Base-by-base conservation (phyloP, 35 echinoderm and acorn worm species). In the Anneissia japonica region DNA sequence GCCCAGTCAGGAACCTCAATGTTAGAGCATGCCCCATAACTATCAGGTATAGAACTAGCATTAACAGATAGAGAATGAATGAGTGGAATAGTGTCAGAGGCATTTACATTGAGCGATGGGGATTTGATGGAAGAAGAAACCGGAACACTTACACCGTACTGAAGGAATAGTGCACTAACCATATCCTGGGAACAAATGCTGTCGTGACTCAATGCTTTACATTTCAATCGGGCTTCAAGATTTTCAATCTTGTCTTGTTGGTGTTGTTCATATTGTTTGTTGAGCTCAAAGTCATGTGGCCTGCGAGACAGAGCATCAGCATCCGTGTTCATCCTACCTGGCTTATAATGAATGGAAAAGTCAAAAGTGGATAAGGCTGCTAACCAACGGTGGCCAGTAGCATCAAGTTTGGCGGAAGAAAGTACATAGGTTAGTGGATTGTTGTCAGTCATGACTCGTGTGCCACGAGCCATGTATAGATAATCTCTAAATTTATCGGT, bases 401-500 rank as follows among this genome's bases (percentile, higher is more conserved):
- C 73, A 26, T 75, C 73, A 5, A 75, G 73, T 26, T 75, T 75
- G 4, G 73, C 73, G 4, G 73, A 7, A 7, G 73, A 30, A 7
- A 30, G 26, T 5, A 75, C 73, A 75, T 75, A 75, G 40, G 40
- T 43, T 14, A 43, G 40, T 4, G 40, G 40, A 14, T 43, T 43
- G 40, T 43, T 43, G 40, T 43, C 40, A 14, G 40, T 43, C 40
- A 43, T 43, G 40, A 43, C 40, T 6, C 40, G 40, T 43, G 40
- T 43, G 14, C 40, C 40, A 43, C 40, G n/a, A 13, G 88, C 88
- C 43, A 85, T 87, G 29, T 77, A 82, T 30, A 91, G 37, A 32
- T 91, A 91, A 32, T 88, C 79, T 38, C 80, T 38, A 35, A 81
- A 74, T 34, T 32, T 33, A 29, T 83, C 81, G 32, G 55, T 83